These are phyloP conservation scores for Thysanoteuthis rhombus DNA, from an alignment of 2,888 invertebrate species.

Conservation along the genomic window DNA sequence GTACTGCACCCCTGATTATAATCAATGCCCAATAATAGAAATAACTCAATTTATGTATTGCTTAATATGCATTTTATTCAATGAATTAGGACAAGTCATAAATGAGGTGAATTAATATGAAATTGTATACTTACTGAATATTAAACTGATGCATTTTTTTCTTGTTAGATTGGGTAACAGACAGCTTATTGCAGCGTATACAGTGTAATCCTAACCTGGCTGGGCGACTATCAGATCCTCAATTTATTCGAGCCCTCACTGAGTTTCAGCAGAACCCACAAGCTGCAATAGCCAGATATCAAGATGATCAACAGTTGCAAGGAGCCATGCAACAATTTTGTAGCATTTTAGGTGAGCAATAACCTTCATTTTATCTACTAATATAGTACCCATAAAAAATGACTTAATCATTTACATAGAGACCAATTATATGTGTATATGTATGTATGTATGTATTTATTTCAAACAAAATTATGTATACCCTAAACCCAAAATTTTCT, in stretches of 20 bases:
- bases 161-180: constrained; percentile 58
- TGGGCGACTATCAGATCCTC: constrained; percentile 56
- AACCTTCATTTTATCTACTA: background rate
- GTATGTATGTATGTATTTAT: too few relatives aligned
- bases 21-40: too few relatives aligned
- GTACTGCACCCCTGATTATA: too few relatives aligned
- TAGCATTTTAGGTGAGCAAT: constrained; percentile 56
- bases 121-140: background rate
- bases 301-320: constrained; percentile 58
- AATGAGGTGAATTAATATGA: background rate
- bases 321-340: constrained; percentile 62
- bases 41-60: too few relatives aligned
- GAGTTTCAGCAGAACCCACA: constrained; percentile 63
- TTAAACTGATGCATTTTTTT: background rate
- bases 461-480: too few relatives aligned
- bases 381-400: too few relatives aligned
- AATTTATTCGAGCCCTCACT: constrained; percentile 57
- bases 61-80: too few relatives aligned
- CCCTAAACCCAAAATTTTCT: too few relatives aligned
- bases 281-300: constrained; percentile 60
- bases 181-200: constrained; percentile 56
- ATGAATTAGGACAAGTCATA: too few relatives aligned
- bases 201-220: constrained; percentile 54
- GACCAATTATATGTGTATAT: too few relatives aligned
- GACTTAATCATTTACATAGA: too few relatives aligned